Conservation (phyloP, 2,888 invertebrate genomes). For the Hypomecis atomaria region DNA sequence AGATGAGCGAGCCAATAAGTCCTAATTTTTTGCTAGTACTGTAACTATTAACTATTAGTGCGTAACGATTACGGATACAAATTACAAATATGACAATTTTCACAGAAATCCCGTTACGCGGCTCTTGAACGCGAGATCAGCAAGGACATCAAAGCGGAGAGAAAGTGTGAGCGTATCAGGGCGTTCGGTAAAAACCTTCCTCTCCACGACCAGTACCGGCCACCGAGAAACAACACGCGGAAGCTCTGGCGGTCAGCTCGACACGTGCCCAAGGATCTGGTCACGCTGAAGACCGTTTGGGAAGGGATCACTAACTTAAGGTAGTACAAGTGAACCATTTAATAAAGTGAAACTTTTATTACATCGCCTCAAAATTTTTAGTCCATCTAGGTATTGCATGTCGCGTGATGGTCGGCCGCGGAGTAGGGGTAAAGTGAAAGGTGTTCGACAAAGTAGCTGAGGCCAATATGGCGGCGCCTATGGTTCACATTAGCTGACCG, state of each 20-base stretch:
- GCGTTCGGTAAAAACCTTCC: conserved; percentile 83
- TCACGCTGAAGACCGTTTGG: conserved; percentile 87
- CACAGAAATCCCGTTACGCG: conserved; percentile 62
- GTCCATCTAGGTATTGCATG: too few relatives aligned
- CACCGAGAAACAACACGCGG: conserved; percentile 79
- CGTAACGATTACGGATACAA: too few relatives aligned
- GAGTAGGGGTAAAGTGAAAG: too few relatives aligned
- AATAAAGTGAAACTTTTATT: too few relatives aligned
- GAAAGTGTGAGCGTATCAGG: conserved; percentile 54
- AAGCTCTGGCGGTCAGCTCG: conserved; percentile 84
- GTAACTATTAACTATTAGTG: too few relatives aligned
- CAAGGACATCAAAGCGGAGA: conserved; percentile 78
- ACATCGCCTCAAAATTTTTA: too few relatives aligned
- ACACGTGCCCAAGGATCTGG: conserved; percentile 83
- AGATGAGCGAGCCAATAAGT: too few relatives aligned
- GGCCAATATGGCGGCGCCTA: too few relatives aligned
- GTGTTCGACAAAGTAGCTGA: too few relatives aligned
- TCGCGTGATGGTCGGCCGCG: too few relatives aligned
- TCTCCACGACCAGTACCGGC: conserved; percentile 68
- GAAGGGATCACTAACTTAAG: conserved; percentile 86
- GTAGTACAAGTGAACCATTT: conserved; percentile 48
- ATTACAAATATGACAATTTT: conserved; percentile 2
- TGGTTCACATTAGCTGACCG: too few relatives aligned
- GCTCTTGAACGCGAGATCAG: conserved; percentile 73
- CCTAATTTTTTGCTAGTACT: too few relatives aligned